These are phyloP conservation scores for Penaeus indicus DNA, from an alignment of 1,140 invertebrate species.

Conservation along the genomic window DNA sequence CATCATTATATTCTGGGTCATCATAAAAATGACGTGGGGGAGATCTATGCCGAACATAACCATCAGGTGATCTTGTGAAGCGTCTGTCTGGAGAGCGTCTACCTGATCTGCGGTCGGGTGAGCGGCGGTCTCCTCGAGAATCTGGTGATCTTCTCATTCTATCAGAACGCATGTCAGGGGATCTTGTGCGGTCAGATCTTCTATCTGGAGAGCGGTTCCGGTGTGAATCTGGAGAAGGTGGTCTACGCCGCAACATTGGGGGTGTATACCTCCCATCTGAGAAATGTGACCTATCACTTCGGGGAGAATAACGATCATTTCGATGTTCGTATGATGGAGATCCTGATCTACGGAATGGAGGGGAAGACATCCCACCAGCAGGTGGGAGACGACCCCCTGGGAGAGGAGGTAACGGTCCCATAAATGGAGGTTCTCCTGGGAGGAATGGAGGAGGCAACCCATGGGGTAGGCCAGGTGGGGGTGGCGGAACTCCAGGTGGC, in stretches of 20 bases:
- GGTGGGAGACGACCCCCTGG: constrained; percentile 56
- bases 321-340: constrained; percentile 51
- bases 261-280: constrained; percentile 47
- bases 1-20: constrained; percentile 54
- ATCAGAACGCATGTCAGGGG: constrained; percentile 52
- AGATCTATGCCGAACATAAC: constrained; percentile 46
- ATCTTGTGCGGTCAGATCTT: constrained; percentile 53
- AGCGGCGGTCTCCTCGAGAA: constrained; percentile 26
- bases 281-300: constrained; percentile 54
- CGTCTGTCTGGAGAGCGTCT: constrained; percentile 53
- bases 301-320: constrained; percentile 54
- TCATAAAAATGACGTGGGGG: constrained; percentile 51
- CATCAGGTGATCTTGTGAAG: constrained; percentile 54
- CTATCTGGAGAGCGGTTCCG: constrained; percentile 49
- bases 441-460: constrained; percentile 43
- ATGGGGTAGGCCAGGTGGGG: constrained; percentile 41
- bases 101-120: constrained; percentile 51
- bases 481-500: constrained; percentile 42
- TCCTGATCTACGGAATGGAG: constrained; percentile 50
- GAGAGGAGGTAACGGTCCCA: constrained; percentile 48
- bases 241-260: constrained; percentile 46
- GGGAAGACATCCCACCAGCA: constrained; percentile 56
- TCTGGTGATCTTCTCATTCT: constrained; percentile 43
- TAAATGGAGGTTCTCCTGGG: constrained; percentile 47
- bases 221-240: constrained; percentile 41